Percentiles rank a stretch among this genome's conserved stretches.
Evolutionary conservation across 2,888 invertebrate genomes (phyloP).

Genomic region (Gasteruption jaculator): DNA sequence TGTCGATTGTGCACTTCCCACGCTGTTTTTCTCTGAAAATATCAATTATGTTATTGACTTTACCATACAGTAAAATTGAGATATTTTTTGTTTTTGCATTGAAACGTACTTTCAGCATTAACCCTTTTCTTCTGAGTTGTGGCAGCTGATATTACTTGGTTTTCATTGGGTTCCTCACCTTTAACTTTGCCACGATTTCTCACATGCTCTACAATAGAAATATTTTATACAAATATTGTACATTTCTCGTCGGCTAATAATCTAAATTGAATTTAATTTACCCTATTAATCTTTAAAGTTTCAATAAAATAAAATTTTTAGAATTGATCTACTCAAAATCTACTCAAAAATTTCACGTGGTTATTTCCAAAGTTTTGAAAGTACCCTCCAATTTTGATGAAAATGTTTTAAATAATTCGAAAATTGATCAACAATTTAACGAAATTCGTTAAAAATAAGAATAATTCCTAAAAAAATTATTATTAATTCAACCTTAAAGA

Average conservation of each 20-base stretch:
- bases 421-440: too few species aligned
- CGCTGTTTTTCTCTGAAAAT: constrained; percentile 33
- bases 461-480: too few species aligned
- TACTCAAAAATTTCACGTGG: too few species aligned
- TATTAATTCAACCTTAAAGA: too few species aligned
- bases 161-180: constrained; percentile 41
- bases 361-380: too few species aligned
- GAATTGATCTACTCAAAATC: too few species aligned
- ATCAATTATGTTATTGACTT: constrained; percentile 15
- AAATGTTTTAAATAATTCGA: too few species aligned
- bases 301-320: too few species aligned
- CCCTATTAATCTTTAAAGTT: constrained; percentile 12
- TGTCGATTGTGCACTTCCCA: constrained; percentile 22
- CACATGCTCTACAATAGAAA: constrained; percentile 36
- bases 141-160: constrained; percentile 32
- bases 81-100: neutral
- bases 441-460: too few species aligned
- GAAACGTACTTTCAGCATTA: constrained; percentile 39
- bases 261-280: neutral
- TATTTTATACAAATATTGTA: too few species aligned
- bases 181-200: constrained; percentile 39
- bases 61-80: constrained; percentile 7
- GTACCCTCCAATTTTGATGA: too few species aligned
- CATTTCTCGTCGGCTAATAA: too few species aligned
- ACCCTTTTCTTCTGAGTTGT: constrained; percentile 35